Conservation (phyloP, 2,888 invertebrate species). For the Lathronympha strigana region DNA sequence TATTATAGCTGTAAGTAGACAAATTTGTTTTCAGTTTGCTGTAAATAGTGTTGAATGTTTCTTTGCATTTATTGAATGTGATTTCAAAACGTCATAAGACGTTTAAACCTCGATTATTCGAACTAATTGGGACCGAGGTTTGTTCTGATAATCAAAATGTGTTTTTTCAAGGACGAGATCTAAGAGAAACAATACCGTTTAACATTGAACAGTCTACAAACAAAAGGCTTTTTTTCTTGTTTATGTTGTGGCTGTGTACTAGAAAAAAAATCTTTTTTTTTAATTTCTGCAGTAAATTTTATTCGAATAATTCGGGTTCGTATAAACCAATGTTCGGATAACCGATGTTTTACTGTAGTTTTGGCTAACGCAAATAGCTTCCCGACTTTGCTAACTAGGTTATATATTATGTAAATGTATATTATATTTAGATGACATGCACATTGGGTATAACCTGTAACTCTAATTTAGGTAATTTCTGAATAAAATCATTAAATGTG, state of each 20-base stretch:
- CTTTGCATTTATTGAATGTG: slow-evolving; percentile 63
- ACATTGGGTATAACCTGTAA: neutral
- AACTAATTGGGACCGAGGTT: no score
- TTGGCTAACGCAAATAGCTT: neutral
- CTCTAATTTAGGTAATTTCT: neutral
- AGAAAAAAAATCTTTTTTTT: no score
- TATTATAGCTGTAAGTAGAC: slow-evolving; percentile 71
- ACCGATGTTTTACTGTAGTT: neutral
- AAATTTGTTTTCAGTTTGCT: slow-evolving; percentile 54
- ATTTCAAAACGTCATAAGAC: slow-evolving; percentile 54
- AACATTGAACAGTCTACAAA: no score
- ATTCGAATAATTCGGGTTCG: no score
- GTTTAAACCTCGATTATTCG: no score
- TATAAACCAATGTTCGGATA: no score
- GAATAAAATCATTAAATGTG: neutral
- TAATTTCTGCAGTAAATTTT: no score
- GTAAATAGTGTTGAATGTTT: slow-evolving; percentile 46
- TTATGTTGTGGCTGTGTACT: no score
- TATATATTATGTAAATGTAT: neutral
- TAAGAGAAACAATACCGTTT: no score
- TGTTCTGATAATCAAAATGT: no score
- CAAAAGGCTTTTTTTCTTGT: no score
- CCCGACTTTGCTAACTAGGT: neutral
- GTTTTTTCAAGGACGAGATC: neutral
- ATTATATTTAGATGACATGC: slow-evolving; percentile 6